Conservation (phyloP, 2,888 invertebrate genomes). For the Metopia argyrocephala region DNA sequence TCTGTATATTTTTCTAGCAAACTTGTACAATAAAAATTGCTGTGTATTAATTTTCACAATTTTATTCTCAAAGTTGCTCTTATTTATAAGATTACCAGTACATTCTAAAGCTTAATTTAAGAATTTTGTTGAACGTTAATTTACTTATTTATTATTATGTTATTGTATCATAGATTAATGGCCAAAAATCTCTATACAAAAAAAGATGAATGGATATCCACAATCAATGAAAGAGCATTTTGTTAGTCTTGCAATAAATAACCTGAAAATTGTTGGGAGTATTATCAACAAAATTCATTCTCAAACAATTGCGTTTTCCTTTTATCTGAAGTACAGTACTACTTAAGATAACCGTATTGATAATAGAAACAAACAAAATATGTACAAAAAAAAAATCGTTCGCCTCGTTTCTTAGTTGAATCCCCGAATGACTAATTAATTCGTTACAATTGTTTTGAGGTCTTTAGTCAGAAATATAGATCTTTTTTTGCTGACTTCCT, state of each 20-base stretch:
- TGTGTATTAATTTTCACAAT: constrained; percentile 39
- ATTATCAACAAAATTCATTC: constrained; percentile 35
- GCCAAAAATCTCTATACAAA: constrained; percentile 64
- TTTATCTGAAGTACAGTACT: too few species aligned
- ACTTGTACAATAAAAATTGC: constrained; percentile 60
- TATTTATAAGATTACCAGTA: not conserved
- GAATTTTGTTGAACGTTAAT: too few species aligned
- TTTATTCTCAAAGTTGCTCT: constrained; percentile 49
- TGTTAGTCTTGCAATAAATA: constrained; percentile 44
- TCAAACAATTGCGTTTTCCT: constrained; percentile 24
- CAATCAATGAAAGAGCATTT: constrained; percentile 61
- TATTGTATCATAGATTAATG: constrained; percentile 71
- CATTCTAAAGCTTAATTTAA: too few species aligned
- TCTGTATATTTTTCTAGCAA: constrained; percentile 72
- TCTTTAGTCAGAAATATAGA: too few species aligned
- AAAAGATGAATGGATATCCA: constrained; percentile 73
- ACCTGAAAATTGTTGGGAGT: constrained; percentile 13
- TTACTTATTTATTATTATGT: not conserved
- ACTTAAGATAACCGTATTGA: too few species aligned
- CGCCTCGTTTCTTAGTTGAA: too few species aligned
- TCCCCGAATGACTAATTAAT: too few species aligned
- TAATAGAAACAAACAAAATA: too few species aligned
- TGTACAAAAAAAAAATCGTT: too few species aligned
- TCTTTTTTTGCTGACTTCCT: too few species aligned
- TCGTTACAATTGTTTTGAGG: too few species aligned